Evolutionary conservation across 2,797 vertebrate genomes (phyloP).

Genomic region (Sebastes glaucus): DNA sequence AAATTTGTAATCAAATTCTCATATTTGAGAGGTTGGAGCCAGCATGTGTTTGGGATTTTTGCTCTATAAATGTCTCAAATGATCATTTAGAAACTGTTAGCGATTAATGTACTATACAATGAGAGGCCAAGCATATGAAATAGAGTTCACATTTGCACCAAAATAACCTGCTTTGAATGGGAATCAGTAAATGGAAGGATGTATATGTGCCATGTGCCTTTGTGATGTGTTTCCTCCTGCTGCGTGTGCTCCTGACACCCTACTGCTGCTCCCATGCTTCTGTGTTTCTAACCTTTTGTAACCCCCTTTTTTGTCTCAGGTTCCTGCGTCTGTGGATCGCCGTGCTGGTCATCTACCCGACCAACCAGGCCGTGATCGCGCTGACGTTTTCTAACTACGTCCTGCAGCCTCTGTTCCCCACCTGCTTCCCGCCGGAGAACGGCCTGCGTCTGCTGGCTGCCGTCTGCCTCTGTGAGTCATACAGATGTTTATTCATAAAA

Average conservation of each 20-base stretch:
- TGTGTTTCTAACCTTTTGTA: not conserved
- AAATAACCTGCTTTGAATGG: conserved; percentile 14
- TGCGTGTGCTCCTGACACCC: not conserved
- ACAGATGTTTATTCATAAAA: not conserved
- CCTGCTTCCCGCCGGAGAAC: conserved; percentile 89
- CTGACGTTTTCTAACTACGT: conserved; percentile 95
- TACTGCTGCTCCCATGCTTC: not conserved
- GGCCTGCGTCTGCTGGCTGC: conserved; percentile 90
- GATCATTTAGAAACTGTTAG: not conserved
- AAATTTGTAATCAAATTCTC: too few species aligned
- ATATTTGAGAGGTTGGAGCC: not conserved
- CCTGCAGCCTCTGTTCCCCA: conserved; percentile 91
- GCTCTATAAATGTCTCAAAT: not conserved
- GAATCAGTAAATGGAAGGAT: conserved; percentile 24
- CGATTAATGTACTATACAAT: not conserved
- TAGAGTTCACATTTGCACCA: not conserved
- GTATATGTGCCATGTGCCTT: conserved; percentile 6
- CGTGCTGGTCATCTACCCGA: conserved; percentile 94
- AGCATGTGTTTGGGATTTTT: not conserved
- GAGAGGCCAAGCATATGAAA: not conserved
- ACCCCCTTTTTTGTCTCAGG: conserved; percentile 62
- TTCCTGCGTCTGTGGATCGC: conserved; percentile 94
- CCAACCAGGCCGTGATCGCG: conserved; percentile 95
- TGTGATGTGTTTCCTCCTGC: conserved; percentile 8
- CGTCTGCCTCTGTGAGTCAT: conserved; percentile 88